Evolutionary conservation across 2,797 vertebrate genomes (phyloP), one percentile per base, ranked within the genome.

Genomic region (Percopsis omiscomaycus): DNA sequence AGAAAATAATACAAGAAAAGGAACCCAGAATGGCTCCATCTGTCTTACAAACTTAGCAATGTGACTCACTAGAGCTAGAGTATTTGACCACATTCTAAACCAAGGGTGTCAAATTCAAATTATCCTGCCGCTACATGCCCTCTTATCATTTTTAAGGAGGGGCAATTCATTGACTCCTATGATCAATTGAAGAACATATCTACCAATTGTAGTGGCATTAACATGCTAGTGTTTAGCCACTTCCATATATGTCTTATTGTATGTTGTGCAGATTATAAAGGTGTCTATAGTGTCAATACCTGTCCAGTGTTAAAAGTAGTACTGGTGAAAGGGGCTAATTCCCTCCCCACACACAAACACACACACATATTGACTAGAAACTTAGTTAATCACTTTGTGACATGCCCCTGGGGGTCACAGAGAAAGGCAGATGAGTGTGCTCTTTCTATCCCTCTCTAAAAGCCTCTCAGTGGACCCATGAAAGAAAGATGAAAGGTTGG

Each of bases 361-460:
- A 55, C 28, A 30, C 49, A 59, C 55, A 2, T 46, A 42, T 84
- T 78, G 74, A 79, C 82, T 77, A 75, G 74, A 70, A 85, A 85
- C 79, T 90, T 87, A 86, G 89, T 88, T 89, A 85, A 89, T 89
- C 69, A 86, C 84, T 88, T 87, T 88, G 81, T 86, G 77, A 82
- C 79, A 84, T 83, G 75, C 80, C 84, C 82, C 67, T 52, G 54
- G 75, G 86, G 89, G 80, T 68, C 32, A 1, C 32, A 37, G 32
- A 37, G 32, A 37, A 37, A 37, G 8, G 32, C 32, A 37, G 32
- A 37, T 37, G 32, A 37, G 32, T 55, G 30, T 14, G 22, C 32
- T 59, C 45, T 59, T 14, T 63, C 79, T 78, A 77, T 78, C 68
- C 10, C 64, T 86, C 76, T 73, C 71, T 81, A 80, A 84, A 84